These are phyloP conservation scores for Gastrophysa polygoni DNA, from an alignment of 2,888 invertebrate species.

Conservation along the genomic window DNA sequence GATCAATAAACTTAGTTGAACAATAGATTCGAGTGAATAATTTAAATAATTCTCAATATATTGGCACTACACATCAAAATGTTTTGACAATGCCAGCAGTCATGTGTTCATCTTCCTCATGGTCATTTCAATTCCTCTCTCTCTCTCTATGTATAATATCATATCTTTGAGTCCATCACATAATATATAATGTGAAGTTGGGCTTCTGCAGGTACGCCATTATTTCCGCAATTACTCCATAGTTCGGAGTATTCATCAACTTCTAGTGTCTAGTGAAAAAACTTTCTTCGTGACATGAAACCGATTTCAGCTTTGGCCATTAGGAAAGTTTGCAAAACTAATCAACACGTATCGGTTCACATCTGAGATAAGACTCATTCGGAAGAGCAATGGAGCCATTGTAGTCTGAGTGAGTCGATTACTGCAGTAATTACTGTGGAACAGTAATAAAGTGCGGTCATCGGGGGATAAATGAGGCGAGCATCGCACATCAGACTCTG, in stretches of 20 bases:
- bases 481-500: slow-evolving; percentile 43
- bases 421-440: slow-evolving; percentile 55
- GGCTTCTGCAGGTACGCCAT: too few relatives aligned
- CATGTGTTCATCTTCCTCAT: too few relatives aligned
- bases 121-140: too few relatives aligned
- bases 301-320: slow-evolving; percentile 18
- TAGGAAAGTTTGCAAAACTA: slow-evolving; percentile 32
- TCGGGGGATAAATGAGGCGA: slow-evolving; percentile 54
- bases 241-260: background rate
- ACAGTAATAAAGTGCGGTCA: slow-evolving; percentile 55
- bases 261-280: background rate
- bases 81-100: too few relatives aligned
- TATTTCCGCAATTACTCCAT: too few relatives aligned
- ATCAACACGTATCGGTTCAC: slow-evolving; percentile 37
- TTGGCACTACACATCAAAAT: too few relatives aligned
- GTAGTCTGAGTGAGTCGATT: slow-evolving; percentile 49
- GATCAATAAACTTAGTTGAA: too few relatives aligned
- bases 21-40: too few relatives aligned
- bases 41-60: too few relatives aligned
- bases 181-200: too few relatives aligned
- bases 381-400: slow-evolving; percentile 37
- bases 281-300: slow-evolving; percentile 8
- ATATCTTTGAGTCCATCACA: too few relatives aligned
- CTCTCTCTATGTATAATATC: too few relatives aligned
- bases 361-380: slow-evolving; percentile 36